phyloP scores from a whole-genome alignment of 2,113 vertebrate genomes.

The Indicator indicator region DNA sequence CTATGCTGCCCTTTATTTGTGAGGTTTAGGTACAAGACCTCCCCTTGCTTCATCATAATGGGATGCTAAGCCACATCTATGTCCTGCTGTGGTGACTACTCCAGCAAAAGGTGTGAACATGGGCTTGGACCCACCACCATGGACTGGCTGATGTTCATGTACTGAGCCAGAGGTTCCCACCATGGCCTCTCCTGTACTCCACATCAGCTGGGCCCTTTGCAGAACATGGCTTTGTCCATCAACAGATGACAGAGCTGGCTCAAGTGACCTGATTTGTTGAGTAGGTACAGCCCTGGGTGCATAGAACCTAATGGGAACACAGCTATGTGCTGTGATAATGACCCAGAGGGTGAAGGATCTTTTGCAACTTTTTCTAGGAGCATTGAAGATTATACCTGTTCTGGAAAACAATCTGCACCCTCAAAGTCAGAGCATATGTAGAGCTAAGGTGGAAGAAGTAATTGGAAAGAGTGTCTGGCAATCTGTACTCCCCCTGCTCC shows the following conservation, averaged over 20 bases:
- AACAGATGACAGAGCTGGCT: background rate
- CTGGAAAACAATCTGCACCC: background rate
- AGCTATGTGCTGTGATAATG: background rate
- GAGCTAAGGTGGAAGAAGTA: background rate
- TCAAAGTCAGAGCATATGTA: background rate
- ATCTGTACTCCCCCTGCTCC: background rate
- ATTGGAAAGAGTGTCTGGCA: background rate
- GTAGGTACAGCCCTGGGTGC: background rate
- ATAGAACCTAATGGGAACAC: accelerated
- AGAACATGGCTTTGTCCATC: background rate
- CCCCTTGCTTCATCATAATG: too few relatives aligned
- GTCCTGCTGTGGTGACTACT: accelerated
- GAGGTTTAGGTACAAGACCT: background rate
- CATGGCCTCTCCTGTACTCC: background rate
- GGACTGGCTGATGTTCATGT: accelerated
- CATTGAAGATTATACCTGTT: background rate
- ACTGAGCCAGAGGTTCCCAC: accelerated
- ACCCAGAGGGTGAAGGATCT: background rate
- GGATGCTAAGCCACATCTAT: too few relatives aligned
- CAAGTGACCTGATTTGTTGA: background rate
- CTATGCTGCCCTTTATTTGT: background rate
- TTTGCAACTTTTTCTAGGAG: background rate
- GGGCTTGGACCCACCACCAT: accelerated
- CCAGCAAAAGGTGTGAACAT: background rate
- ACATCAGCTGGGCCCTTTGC: background rate